Base-by-base conservation (phyloP, 2,113 vertebrate genomes). In the Tursiops truncatus region DNA sequence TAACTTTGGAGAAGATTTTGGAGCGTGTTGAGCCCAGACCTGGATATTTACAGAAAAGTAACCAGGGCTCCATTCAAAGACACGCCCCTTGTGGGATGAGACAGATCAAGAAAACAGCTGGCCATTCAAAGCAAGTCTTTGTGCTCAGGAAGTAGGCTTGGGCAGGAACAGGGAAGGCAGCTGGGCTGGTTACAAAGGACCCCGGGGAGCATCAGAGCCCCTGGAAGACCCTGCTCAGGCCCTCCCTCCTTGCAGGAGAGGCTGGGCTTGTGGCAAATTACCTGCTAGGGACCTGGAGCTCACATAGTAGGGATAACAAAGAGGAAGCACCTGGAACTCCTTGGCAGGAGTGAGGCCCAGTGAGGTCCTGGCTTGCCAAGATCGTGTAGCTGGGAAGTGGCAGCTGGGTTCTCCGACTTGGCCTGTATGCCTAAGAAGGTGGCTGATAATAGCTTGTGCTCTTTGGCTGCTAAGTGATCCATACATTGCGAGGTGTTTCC, bases 281-380 rank as follows among this genome's bases (percentile, higher is more conserved):
- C 25, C 11, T n/a, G 5, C 18, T 38, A 15, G 76, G 38, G 28
- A 68, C 62, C 13, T 36, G 38, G 21, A 2, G 50, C 10, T 62
- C 20, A 3, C n/a, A 2, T 3, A n/a, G 56, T 6, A 0, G 44
- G 1, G 31, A 12, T 14, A 6, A 28, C 47, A 28, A 17, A 15
- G 11, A 17, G 53, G 68, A 41, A 47, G 60, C 8, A n/a, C 53
- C 15, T 6, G 71, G 60, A 8, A 12, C 2, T 41, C 33, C 25
- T 44, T 0, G 6, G 36, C 18, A 13, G 74, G 60, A 81, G 18
- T 0, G 12, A 44, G 58, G 14, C 12, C 3, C 26, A 6, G 44
- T 0, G 1, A 65, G 8, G 36, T 23, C 33, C 3, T 0, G 1
- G 36, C 67, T 28, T 36, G 67, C 17, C 25, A 6, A 4, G 84